Base-by-base conservation (phyloP, 2,888 invertebrate species). In the Aphodius sticticus region DNA sequence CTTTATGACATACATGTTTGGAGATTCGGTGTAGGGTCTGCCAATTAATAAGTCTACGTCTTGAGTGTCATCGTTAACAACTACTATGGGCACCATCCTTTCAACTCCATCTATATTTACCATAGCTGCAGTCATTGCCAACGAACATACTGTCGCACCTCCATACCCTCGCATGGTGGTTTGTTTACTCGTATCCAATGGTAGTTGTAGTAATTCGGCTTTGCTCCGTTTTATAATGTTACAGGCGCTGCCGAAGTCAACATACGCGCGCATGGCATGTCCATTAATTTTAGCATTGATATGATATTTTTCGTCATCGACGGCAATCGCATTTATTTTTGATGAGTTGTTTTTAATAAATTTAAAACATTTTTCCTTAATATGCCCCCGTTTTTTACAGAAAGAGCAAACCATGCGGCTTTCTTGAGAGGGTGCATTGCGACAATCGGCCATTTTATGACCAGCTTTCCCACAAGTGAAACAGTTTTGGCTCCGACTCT, bases 11-110 rank as follows among this genome's bases (percentile, higher is more conserved):
- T 37, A 76, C 14, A 76, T 37, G 36, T 77, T 69, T 16, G 77
- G 70, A 16, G 77, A 77, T 69, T 77, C 69, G 26, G 77, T 77
- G 36, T 16, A 77, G 69, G 77, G 77, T 77, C 77, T 53, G 36
- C 77, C 77, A 69, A 77, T 69, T 16, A 77, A 69, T 77, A 77
- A 77, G 26, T 69, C 77, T 16, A 77, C 16, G 16, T 69, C 77
- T 70, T 77, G 77, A 77, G 36, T 36, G 69, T 69, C 69, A 69
- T 77, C 69, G 15, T 9, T 16, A 14, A 77, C 77, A 12, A 70
- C 70, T 26, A 77, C 69, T 69, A 77, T 69, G 16, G 77, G 69
- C n/a, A 77, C 69, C 16, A 69, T 37, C 26, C 77, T 69, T 77
- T 77, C 77, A 9, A 77, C 69, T 77, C 69, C 69, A 69, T 69